Conservation (phyloP, 2,797 vertebrate genomes). For the Petrocephalus sullivani region DNA sequence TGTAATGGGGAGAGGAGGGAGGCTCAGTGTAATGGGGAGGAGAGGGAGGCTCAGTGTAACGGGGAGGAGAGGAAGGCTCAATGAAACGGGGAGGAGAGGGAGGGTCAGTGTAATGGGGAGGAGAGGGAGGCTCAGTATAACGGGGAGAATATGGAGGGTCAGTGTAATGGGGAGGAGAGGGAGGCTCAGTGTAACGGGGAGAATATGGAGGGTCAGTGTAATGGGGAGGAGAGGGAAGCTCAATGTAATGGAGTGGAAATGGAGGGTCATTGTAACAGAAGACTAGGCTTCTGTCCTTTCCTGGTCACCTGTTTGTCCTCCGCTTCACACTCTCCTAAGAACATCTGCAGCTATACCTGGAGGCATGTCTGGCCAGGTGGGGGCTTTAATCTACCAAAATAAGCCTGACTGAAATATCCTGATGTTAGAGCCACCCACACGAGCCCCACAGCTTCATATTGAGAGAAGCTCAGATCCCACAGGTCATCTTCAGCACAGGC, state of each 20-base stretch:
- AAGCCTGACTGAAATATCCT: not conserved
- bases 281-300: not conserved
- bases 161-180: not conserved
- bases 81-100: not conserved
- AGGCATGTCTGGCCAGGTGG: not conserved
- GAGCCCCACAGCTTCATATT: not conserved
- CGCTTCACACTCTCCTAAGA: not conserved
- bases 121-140: not conserved
- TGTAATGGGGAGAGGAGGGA: slow-evolving; percentile 24
- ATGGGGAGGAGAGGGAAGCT: not conserved
- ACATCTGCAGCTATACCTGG: not conserved
- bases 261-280: slow-evolving; percentile 21
- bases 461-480: not conserved
- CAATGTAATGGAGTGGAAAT: slow-evolving; percentile 22
- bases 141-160: not conserved
- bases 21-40: slow-evolving; percentile 7
- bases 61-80: not conserved
- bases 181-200: not conserved
- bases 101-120: no score
- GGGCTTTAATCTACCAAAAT: not conserved
- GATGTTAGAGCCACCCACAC: not conserved
- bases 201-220: not conserved
- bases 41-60: not conserved
- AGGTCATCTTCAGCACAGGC: not conserved
- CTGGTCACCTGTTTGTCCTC: not conserved